Evolutionary conservation across 1,140 invertebrate genomes (phyloP).

Genomic region (Brachionus manjavacas): DNA sequence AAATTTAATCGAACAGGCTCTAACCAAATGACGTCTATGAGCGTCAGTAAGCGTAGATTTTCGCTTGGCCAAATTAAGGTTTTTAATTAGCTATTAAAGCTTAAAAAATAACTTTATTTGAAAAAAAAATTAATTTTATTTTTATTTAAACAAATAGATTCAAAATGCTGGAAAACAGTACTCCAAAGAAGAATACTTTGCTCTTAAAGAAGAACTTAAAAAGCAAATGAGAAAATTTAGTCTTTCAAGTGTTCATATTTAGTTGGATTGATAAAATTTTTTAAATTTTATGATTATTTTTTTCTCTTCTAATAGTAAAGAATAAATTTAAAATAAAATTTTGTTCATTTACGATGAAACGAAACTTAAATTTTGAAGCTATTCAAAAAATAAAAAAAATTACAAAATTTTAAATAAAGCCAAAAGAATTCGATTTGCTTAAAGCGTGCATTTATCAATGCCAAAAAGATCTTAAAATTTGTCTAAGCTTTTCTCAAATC

Average conservation of each 20-base stretch:
- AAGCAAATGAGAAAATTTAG: constrained; percentile 35
- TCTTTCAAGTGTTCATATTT: constrained; percentile 25
- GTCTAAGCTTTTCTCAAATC: background rate
- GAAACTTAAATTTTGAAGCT: background rate
- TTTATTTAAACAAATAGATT: background rate
- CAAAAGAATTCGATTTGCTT: background rate
- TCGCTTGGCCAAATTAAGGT: constrained; percentile 20
- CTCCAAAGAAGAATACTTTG: constrained; percentile 37
- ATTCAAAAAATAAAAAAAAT: background rate
- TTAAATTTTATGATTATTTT: too few relatives aligned
- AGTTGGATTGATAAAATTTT: too few relatives aligned
- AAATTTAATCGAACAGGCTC: background rate
- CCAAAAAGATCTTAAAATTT: background rate
- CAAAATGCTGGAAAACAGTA: constrained; percentile 11
- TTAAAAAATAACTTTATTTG: background rate
- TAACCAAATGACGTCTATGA: background rate
- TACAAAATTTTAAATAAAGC: background rate
- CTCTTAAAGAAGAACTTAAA: constrained; percentile 26
- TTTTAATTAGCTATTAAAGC: background rate
- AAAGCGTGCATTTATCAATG: constrained; percentile 10
- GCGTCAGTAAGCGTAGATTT: background rate
- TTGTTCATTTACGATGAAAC: background rate
- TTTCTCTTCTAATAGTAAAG: background rate
- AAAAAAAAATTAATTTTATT: background rate
- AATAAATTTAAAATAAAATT: background rate